A percentile compares a stretch with the other conserved stretches of the same genome.
These are phyloP conservation scores for Microtus richardsoni DNA, from an alignment of 2,113 vertebrate species.

Conservation along the genomic window DNA sequence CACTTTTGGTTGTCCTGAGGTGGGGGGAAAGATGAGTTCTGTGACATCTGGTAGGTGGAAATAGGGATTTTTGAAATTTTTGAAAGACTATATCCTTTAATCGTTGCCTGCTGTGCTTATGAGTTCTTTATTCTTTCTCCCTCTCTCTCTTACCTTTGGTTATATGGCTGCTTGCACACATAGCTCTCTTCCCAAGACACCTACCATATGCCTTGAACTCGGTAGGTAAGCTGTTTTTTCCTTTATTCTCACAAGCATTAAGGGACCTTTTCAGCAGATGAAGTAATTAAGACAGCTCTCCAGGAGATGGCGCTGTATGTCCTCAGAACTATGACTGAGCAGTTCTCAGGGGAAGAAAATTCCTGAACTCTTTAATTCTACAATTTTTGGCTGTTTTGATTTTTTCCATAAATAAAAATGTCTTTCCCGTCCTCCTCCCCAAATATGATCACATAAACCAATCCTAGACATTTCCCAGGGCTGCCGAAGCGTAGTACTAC, in stretches of 20 bases:
- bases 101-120: background rate
- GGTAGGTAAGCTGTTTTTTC: background rate
- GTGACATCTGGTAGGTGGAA: background rate
- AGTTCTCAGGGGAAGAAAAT: background rate
- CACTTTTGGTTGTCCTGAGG: background rate
- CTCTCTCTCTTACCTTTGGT: background rate
- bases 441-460: background rate
- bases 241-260: background rate
- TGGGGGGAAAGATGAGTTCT: rapidly evolving
- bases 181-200: background rate
- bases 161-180: background rate
- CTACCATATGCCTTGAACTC: background rate
- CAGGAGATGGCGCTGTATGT: conserved; percentile 45
- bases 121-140: background rate
- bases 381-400: background rate
- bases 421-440: too few species aligned
- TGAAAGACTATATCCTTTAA: background rate
- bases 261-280: background rate
- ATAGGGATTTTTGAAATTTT: background rate
- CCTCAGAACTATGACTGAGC: background rate
- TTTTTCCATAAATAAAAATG: background rate
- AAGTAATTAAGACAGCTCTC: background rate
- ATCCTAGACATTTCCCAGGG: background rate
- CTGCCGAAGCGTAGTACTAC: background rate
- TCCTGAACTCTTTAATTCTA: background rate